Base-by-base conservation (phyloP, 2,888 invertebrate species). In the Callimorpha dominula region DNA sequence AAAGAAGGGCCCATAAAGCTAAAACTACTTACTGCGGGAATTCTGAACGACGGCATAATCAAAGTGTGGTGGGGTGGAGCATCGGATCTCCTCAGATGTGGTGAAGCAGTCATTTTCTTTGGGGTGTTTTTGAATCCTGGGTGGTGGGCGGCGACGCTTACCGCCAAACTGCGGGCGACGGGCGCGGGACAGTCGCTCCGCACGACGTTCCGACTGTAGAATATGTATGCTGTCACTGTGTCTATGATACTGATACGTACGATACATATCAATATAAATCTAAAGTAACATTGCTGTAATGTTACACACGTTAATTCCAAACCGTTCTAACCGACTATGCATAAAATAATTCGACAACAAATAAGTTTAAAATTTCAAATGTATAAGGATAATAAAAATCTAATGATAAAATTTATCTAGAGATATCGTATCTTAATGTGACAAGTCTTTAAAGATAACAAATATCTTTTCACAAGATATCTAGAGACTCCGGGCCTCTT, bases 141-240 rank as follows among this genome's bases (percentile, higher is more conserved):
- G 88, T 42, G 91, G 90, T 3, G 93, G 89, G 52, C 95, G 94
- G 71, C 92, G 90, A 64, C 91, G 86, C 82, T 95, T 94, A 74
- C 91, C 93, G 57, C 93, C 93, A 77, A 91, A 88, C 80, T 95
- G 95, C 11, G 94, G 94, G 17, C 94, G 92, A 63, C 95, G 93
- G 69, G 94, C 95, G 79, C 93, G 95, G 63, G 93, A 94, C 76
- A 94, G 79, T 11, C 94, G 91, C 87, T 95, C 95, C 9, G 94
- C 94, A 78, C 94, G 93, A 82, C 94, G 94, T 84, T 95, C 95
- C 80, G 95, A 94, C 95, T 95, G 86, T 0, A 88, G 86, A 62
- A 20, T 17, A 74, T 50, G 12, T 57, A 43, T 49, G 60, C n/a
- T 60, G 31, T 60, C 12, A 60, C 31, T 60, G 14, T 60, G 6